Conservation (phyloP, 2,113 vertebrate species). For the Corythornis vintsioides region DNA sequence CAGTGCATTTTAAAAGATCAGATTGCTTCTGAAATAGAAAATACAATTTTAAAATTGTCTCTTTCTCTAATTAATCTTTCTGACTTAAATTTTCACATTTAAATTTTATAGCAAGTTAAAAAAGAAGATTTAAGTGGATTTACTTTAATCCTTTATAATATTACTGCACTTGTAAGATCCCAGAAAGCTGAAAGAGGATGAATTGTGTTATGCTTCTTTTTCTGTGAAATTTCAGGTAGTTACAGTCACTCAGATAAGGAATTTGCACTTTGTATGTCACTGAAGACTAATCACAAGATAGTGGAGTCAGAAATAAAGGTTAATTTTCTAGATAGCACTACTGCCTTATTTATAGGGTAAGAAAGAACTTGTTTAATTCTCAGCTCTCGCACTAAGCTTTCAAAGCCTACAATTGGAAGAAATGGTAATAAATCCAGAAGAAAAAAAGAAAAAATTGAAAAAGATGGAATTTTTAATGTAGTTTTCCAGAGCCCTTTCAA, state of each 20-base stretch:
- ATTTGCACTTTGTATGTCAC: neutral
- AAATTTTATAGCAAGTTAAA: neutral
- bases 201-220: neutral
- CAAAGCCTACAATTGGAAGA: neutral
- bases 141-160: neutral
- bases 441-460: neutral
- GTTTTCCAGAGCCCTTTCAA: neutral
- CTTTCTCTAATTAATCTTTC: neutral
- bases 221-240: neutral
- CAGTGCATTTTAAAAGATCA: neutral
- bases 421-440: neutral
- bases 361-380: neutral
- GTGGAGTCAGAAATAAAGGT: neutral
- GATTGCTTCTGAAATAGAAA: neutral
- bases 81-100: neutral
- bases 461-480: neutral
- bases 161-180: neutral
- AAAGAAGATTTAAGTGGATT: neutral
- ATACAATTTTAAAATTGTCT: neutral
- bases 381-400: neutral
- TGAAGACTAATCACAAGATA: neutral
- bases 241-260: neutral
- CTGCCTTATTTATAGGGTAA: neutral
- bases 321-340: neutral
- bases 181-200: neutral